Evolutionary conservation across 92 coral and sea anemone genomes (phyloP).

Genomic region (Epizoanthus illoricatus): DNA sequence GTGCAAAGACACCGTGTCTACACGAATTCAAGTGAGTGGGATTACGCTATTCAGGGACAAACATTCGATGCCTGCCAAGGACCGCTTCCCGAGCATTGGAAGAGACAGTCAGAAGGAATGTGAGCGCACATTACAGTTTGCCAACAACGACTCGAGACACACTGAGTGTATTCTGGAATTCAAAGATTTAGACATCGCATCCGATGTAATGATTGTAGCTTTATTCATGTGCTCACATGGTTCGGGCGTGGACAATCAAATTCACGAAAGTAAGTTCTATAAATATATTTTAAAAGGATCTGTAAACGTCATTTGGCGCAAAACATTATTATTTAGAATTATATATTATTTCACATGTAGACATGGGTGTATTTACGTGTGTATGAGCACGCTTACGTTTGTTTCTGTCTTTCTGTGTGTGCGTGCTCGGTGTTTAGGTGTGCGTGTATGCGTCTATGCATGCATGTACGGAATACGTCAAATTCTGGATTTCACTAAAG

Average conservation of each 20-base stretch:
- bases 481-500: too few relatives aligned
- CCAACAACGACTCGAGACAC: slow-evolving; percentile 19
- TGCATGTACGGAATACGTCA: too few relatives aligned
- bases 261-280: slow-evolving; percentile 16
- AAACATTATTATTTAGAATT: too few relatives aligned
- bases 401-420: too few relatives aligned
- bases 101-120: slow-evolving; percentile 57
- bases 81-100: slow-evolving; percentile 54
- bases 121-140: slow-evolving; percentile 26
- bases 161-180: slow-evolving; percentile 54
- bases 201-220: slow-evolving; percentile 51
- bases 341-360: too few relatives aligned
- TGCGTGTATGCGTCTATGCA: too few relatives aligned
- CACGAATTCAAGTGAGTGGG: slow-evolving; percentile 54
- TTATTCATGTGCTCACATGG: slow-evolving; percentile 53
- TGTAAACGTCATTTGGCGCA: too few relatives aligned
- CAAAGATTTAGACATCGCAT: slow-evolving; percentile 39
- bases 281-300: too few relatives aligned
- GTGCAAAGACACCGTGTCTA: slow-evolving; percentile 47
- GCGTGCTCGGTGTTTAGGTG: too few relatives aligned
- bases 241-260: slow-evolving; percentile 7
- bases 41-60: slow-evolving; percentile 52
- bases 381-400: too few relatives aligned
- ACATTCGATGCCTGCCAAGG: slow-evolving; percentile 42
- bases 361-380: too few relatives aligned